phyloP scores from a whole-genome alignment of 1,140 invertebrate genomes.

The Apis dorsata region DNA sequence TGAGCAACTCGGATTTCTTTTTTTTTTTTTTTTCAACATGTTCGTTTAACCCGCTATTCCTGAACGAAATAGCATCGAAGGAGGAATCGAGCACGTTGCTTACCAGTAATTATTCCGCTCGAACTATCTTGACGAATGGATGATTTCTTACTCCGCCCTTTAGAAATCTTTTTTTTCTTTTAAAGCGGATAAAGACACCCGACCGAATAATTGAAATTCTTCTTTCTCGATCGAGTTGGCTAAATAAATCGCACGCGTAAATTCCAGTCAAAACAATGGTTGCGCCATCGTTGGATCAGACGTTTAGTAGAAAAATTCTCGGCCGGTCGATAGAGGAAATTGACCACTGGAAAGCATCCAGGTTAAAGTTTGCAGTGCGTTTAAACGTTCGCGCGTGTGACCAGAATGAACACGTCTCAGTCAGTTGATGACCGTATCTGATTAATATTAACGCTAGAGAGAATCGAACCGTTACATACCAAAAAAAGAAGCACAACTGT shows the following conservation, averaged over 20 bases:
- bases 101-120: constrained; percentile 53
- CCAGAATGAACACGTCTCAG: constrained; percentile 31
- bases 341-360: constrained; percentile 32
- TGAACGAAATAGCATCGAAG: constrained; percentile 13
- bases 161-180: too few relatives aligned
- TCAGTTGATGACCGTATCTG: constrained; percentile 20
- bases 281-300: neutral
- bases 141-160: neutral
- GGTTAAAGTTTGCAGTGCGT: constrained; percentile 30
- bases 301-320: neutral
- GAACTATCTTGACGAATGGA: constrained; percentile 50
- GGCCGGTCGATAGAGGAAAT: neutral
- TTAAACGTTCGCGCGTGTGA: constrained; percentile 39
- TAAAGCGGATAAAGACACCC: too few relatives aligned
- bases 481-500: constrained; percentile 28
- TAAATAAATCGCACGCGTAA: neutral
- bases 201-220: too few relatives aligned
- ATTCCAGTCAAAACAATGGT: neutral
- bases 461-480: constrained; percentile 45
- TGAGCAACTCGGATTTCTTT: too few relatives aligned
- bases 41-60: constrained; percentile 32
- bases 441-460: constrained; percentile 63
- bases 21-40: neutral
- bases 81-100: constrained; percentile 10
- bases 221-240: too few relatives aligned